Conservation (phyloP, 2,797 vertebrate species). For the Momotus momota region DNA sequence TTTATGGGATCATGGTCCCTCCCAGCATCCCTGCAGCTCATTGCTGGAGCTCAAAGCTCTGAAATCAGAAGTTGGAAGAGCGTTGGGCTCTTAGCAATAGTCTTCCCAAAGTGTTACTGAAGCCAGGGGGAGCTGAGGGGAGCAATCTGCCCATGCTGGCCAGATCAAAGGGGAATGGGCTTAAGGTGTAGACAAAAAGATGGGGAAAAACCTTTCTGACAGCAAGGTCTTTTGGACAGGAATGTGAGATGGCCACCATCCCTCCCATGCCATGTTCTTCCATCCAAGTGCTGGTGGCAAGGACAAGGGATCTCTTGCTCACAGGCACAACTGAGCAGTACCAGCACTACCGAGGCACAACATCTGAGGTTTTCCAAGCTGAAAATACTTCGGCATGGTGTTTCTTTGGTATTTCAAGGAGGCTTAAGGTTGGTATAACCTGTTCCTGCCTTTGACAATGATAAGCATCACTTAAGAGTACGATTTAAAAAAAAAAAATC, state of each 20-base stretch:
- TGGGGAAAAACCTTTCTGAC: background rate
- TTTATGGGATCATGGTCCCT: background rate
- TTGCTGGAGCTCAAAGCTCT: background rate
- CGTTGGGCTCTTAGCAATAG: background rate
- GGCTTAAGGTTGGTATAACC: background rate
- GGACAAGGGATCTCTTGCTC: background rate
- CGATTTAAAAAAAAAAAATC: background rate
- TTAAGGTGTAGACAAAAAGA: background rate
- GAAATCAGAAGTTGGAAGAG: background rate
- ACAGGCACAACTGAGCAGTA: background rate
- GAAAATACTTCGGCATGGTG: background rate
- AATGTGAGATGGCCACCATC: background rate
- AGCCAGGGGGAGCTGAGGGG: background rate
- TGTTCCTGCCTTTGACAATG: background rate
- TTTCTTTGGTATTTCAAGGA: background rate
- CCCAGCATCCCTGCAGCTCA: background rate
- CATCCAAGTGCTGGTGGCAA: accelerated
- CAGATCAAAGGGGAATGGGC: background rate
- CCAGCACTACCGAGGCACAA: background rate
- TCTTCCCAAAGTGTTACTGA: background rate
- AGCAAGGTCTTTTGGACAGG: background rate
- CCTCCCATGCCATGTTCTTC: background rate
- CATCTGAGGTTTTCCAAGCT: background rate
- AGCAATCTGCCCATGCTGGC: background rate
- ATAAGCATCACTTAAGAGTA: background rate